A percentile compares a stretch with the other conserved stretches of the same genome.
Conservation (phyloP, 2,113 vertebrate genomes). For the Ictalurus furcatus region DNA sequence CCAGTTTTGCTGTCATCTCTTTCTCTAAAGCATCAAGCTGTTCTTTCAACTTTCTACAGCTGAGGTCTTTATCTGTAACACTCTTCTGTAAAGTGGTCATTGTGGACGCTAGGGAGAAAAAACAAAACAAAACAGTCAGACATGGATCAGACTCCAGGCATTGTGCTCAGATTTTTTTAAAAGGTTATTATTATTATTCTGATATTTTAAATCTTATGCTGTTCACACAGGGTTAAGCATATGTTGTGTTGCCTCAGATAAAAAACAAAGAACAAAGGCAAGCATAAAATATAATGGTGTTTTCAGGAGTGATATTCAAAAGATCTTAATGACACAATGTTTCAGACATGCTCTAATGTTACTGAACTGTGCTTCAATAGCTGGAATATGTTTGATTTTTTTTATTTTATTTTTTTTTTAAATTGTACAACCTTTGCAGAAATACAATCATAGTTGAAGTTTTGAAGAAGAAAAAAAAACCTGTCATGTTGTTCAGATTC, state of each 20-base stretch:
- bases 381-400: not conserved
- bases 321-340: not conserved
- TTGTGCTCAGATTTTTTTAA: not conserved
- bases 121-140: not conserved
- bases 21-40: slow-evolving; percentile 85
- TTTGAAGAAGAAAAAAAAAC: slow-evolving; percentile 60
- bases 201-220: not conserved
- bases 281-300: not conserved
- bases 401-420: too few relatives aligned
- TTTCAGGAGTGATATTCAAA: not conserved
- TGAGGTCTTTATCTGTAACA: slow-evolving; percentile 79
- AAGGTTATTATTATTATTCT: not conserved
- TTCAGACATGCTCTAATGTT: not conserved
- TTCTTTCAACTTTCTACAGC: slow-evolving; percentile 85
- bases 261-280: too few relatives aligned
- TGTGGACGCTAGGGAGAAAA: slow-evolving; percentile 57
- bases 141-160: not conserved
- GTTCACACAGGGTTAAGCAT: not conserved
- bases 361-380: not conserved
- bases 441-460: not conserved
- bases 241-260: too few relatives aligned
- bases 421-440: not conserved
- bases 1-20: slow-evolving; percentile 86
- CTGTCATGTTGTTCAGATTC: slow-evolving; percentile 72
- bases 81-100: slow-evolving; percentile 73